A percentile compares a stretch with the other conserved stretches of the same genome.
These are phyloP conservation scores for Hippocampus mohnikei DNA, from an alignment of 2,113 vertebrate genomes.

Conservation along the genomic window DNA sequence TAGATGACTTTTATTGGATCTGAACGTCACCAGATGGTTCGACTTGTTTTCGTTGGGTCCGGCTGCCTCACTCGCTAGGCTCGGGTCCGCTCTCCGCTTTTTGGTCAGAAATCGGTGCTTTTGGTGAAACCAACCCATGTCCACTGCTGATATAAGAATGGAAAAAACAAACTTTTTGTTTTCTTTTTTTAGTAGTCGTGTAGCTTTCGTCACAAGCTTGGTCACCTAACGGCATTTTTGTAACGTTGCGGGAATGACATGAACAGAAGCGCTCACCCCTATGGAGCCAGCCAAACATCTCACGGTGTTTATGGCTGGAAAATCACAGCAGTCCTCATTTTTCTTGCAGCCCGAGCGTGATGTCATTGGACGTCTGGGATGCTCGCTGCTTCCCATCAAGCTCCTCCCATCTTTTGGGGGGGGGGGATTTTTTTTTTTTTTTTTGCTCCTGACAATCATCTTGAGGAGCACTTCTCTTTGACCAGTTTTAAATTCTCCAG, in stretches of 20 bases:
- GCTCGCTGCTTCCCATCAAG: not conserved
- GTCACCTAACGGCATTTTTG: too few species aligned
- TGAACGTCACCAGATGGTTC: too few species aligned
- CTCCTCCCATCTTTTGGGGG: not conserved
- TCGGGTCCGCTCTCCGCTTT: too few species aligned
- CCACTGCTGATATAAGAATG: too few species aligned
- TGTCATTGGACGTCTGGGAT: not conserved
- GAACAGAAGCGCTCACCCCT: not conserved
- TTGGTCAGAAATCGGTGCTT: too few species aligned
- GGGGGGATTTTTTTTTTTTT: not conserved
- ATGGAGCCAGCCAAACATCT: not conserved
- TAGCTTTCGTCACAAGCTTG: not conserved
- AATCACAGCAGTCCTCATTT: slow-evolving; percentile 1
- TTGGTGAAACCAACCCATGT: too few species aligned
- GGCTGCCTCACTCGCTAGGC: too few species aligned
- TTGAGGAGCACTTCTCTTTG: not conserved
- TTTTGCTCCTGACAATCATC: not conserved
- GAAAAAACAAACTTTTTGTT: too few species aligned
- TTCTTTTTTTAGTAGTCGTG: too few species aligned
- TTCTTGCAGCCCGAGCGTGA: not conserved
- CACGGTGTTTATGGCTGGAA: not conserved
- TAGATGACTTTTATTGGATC: too few species aligned
- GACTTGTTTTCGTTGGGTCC: too few species aligned
- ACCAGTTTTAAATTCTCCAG: not conserved
- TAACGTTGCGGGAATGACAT: not conserved